phyloP scores from a whole-genome alignment of 2,797 vertebrate species.

The Rhynchotus rufescens region DNA sequence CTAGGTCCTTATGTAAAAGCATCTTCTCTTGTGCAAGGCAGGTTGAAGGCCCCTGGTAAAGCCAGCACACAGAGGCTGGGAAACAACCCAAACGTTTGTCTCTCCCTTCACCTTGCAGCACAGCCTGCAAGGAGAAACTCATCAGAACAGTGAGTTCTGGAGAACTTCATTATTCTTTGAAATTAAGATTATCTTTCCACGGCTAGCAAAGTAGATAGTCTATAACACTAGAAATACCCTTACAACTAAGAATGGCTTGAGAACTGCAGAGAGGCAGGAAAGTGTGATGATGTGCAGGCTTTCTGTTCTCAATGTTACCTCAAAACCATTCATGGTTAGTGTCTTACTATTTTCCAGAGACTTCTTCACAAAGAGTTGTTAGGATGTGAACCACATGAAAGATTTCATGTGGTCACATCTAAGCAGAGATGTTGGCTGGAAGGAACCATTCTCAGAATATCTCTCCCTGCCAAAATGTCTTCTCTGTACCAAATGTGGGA shows the following conservation, averaged over 20 bases:
- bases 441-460: neutral
- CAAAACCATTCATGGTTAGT: neutral
- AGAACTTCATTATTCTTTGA: neutral
- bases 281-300: too few relatives aligned
- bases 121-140: neutral
- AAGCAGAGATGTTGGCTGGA: neutral
- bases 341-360: neutral
- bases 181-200: neutral
- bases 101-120: neutral
- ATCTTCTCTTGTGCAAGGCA: neutral
- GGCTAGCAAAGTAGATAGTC: too few relatives aligned
- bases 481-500: neutral
- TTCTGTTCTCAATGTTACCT: neutral
- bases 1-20: neutral
- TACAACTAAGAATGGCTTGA: neutral
- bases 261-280: too few relatives aligned
- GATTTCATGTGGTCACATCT: too few relatives aligned
- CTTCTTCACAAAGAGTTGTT: neutral
- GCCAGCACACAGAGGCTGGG: neutral
- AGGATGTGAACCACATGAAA: neutral
- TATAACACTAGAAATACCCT: too few relatives aligned
- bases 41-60: neutral
- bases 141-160: neutral
- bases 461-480: neutral
- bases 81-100: neutral